Evolutionary conservation across 1,140 invertebrate species (phyloP).

Genomic region (Pseudomyrmex concolor): DNA sequence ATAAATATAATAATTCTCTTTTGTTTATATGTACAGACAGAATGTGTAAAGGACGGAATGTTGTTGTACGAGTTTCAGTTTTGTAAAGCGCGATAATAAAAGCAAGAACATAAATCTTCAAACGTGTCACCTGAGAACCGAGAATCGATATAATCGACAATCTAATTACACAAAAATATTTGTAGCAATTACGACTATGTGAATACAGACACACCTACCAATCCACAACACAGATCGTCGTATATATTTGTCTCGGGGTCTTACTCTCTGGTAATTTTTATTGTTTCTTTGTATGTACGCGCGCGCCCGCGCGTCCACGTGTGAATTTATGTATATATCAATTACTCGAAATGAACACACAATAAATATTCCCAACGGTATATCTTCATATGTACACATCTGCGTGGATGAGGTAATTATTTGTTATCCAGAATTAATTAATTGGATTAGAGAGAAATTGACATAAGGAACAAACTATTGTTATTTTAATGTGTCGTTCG

Average conservation of each 20-base stretch:
- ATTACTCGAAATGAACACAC: not conserved
- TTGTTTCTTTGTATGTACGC: not conserved
- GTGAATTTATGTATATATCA: too few relatives aligned
- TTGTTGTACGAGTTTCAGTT: too few relatives aligned
- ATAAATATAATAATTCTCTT: too few relatives aligned
- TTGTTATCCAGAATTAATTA: not conserved
- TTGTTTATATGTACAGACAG: too few relatives aligned
- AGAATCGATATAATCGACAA: not conserved
- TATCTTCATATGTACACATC: not conserved
- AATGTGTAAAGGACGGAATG: too few relatives aligned
- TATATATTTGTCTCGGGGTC: not conserved
- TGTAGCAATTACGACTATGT: not conserved
- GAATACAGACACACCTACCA: slow-evolving; percentile 21
- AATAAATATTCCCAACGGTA: not conserved
- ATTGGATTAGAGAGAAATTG: slow-evolving; percentile 10
- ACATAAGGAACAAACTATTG: not conserved
- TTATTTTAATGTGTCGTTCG: not conserved
- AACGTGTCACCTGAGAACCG: too few relatives aligned
- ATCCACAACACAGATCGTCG: slow-evolving; percentile 22
- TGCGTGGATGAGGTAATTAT: not conserved
- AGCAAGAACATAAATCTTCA: too few relatives aligned
- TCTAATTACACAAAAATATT: not conserved
- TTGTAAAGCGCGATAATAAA: too few relatives aligned
- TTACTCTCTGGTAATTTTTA: not conserved
- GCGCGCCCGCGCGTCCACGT: too few relatives aligned